Conservation (phyloP, 2,888 invertebrate genomes). For the Dastarcus helophoroides region DNA sequence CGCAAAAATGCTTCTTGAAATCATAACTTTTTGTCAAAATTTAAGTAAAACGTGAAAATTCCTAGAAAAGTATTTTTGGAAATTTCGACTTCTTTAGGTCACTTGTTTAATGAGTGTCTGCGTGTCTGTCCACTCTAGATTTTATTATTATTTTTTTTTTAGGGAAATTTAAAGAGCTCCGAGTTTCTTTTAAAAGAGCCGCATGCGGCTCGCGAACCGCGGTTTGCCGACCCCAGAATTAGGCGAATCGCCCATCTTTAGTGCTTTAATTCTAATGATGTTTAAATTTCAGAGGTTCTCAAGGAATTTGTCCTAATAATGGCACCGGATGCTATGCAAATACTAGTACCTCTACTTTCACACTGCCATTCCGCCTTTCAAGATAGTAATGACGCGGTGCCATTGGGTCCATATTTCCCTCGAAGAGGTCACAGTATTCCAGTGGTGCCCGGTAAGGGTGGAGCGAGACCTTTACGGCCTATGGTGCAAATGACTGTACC, state of each 20-base stretch:
- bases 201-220: too few relatives aligned
- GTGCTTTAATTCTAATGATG: constrained; percentile 3
- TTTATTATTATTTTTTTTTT: too few relatives aligned
- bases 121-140: too few relatives aligned
- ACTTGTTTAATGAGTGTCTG: too few relatives aligned
- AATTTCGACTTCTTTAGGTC: too few relatives aligned
- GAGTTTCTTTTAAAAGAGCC: too few relatives aligned
- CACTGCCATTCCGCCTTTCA: constrained; percentile 75
- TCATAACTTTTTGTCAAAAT: too few relatives aligned
- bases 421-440: constrained; percentile 49
- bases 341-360: constrained; percentile 73
- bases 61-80: too few relatives aligned
- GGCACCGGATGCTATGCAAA: constrained; percentile 67
- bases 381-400: constrained; percentile 57
- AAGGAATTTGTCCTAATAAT: constrained; percentile 69
- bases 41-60: too few relatives aligned
- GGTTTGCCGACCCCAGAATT: too few relatives aligned
- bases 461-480: constrained; percentile 62
- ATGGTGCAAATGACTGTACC: constrained; percentile 81
- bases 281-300: constrained; percentile 47
- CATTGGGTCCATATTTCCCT: constrained; percentile 68
- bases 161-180: too few relatives aligned
- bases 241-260: background rate
- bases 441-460: constrained; percentile 46
- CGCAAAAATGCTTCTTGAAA: too few relatives aligned